phyloP scores from a whole-genome alignment of 2,113 vertebrate genomes.

The Lepus europaeus region DNA sequence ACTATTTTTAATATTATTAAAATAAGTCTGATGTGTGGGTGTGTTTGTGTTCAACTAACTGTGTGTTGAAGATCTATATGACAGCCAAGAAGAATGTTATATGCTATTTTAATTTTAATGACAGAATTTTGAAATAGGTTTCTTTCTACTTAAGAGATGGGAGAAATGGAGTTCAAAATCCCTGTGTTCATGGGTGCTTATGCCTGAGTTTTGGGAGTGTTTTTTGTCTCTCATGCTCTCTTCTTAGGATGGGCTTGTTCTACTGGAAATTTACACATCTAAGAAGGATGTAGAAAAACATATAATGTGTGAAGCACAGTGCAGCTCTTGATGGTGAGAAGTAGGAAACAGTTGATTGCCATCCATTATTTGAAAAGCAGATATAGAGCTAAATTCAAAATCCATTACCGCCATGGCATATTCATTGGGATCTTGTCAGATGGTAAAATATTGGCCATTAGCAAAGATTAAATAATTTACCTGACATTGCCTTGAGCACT shows the following conservation, averaged over 20 bases:
- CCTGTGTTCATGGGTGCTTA: not conserved
- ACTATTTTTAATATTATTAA: constrained; percentile 36
- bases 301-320: not conserved
- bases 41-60: not conserved
- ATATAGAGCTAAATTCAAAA: constrained; percentile 60
- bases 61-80: not conserved
- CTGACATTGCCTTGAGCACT: constrained; percentile 32
- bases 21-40: not conserved
- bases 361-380: constrained; percentile 54
- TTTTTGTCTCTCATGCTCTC: not conserved
- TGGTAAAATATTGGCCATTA: constrained; percentile 64
- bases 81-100: not conserved
- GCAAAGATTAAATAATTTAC: constrained; percentile 76
- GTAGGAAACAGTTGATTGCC: not conserved
- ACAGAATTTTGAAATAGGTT: constrained; percentile 18
- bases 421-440: constrained; percentile 32
- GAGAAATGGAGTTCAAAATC: not conserved
- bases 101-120: not conserved
- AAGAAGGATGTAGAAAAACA: constrained; percentile 4
- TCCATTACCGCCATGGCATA: constrained; percentile 32
- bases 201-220: not conserved
- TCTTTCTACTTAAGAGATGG: not conserved
- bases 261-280: constrained; percentile 44
- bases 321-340: not conserved
- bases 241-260: not conserved